phyloP scores from a whole-genome alignment of 2,888 invertebrate genomes.

The Dichetophora obliterata region DNA sequence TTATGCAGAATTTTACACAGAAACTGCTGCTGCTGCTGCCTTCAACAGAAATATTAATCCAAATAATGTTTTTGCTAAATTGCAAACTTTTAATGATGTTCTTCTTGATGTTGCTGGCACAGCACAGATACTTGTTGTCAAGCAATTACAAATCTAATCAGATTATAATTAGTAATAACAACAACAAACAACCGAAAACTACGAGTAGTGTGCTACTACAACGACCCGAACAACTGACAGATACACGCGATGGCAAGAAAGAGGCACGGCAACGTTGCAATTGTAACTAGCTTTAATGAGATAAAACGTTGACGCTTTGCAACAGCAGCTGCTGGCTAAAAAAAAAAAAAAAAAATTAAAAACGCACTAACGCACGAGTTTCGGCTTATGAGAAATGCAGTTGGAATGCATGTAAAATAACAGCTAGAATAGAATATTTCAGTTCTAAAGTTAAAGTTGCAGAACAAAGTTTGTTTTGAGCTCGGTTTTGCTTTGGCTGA shows the following conservation, averaged over 20 bases:
- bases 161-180: constrained; percentile 16
- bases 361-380: neutral
- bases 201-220: neutral
- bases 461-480: neutral
- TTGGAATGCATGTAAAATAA: neutral
- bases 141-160: constrained; percentile 7
- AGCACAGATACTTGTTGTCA: constrained; percentile 1
- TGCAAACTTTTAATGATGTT: constrained; percentile 22
- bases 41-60: neutral
- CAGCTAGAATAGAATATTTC: no score
- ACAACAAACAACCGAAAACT: neutral
- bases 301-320: neutral
- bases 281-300: neutral
- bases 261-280: neutral
- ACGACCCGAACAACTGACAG: neutral
- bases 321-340: neutral
- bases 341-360: neutral
- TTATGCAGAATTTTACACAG: no score
- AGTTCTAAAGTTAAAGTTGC: neutral
- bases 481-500: neutral
- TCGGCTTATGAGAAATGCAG: neutral
- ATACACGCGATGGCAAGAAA: neutral
- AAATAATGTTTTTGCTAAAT: neutral
- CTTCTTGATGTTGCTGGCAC: neutral
- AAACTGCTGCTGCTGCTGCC: neutral